Conservation (phyloP, 2,797 vertebrate species). For the Notamacropus eugenii region DNA sequence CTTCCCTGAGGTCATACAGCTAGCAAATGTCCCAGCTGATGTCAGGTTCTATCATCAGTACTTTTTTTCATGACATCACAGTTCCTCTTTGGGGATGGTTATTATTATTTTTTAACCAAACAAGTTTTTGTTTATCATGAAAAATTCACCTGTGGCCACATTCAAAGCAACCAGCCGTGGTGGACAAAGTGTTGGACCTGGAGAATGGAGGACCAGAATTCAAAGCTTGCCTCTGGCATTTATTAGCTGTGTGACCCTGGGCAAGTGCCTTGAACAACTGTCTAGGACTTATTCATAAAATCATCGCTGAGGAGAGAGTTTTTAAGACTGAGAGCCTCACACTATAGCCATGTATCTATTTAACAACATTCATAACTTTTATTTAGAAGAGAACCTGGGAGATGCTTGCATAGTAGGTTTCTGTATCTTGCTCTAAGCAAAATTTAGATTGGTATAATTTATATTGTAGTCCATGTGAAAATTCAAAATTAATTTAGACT, state of each 20-base stretch:
- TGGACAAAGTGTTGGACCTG: neutral
- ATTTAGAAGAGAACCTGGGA: neutral
- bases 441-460: constrained; percentile 24
- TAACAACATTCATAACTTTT: neutral
- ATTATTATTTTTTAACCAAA: neutral
- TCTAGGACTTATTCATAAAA: neutral
- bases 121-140: constrained; percentile 32
- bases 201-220: neutral
- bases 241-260: neutral
- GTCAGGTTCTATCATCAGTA: neutral
- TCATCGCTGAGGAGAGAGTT: neutral
- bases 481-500: constrained; percentile 25
- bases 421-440: neutral
- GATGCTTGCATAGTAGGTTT: neutral
- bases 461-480: neutral
- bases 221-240: neutral
- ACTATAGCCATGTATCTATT: neutral
- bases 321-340: neutral
- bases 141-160: neutral
- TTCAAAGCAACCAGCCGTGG: neutral
- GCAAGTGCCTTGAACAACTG: neutral
- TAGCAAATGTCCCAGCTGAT: neutral
- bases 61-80: neutral
- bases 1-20: neutral
- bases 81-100: constrained; percentile 27